Percentiles rank a stretch among this genome's conserved stretches.
Conservation (phyloP, 1,140 invertebrate genomes). For the Plectus sambesii region DNA sequence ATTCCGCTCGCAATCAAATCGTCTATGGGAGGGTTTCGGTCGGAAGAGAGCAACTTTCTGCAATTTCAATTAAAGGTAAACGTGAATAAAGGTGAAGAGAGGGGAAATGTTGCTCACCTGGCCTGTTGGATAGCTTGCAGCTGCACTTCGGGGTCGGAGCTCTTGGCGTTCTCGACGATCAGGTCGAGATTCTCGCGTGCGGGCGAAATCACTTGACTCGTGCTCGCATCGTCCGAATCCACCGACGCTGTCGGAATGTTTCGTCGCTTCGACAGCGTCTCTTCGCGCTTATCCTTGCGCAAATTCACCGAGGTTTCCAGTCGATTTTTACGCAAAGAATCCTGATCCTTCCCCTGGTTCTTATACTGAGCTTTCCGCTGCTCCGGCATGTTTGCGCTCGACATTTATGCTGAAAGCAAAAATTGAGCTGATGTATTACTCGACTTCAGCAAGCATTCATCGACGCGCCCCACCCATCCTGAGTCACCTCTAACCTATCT, state of each 20-base stretch:
- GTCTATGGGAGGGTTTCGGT: conserved; percentile 97
- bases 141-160: conserved; percentile 33
- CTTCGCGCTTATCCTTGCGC: conserved; percentile 89
- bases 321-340: conserved; percentile 50
- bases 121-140: conserved; percentile 41
- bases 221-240: conserved; percentile 22
- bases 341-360: conserved; percentile 40
- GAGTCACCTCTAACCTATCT: too few relatives aligned
- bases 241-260: conserved; percentile 58
- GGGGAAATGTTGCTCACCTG: too few relatives aligned
- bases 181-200: conserved; percentile 20
- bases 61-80: too few relatives aligned
- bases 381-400: conserved; percentile 3
- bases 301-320: conserved; percentile 90
- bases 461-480: too few relatives aligned
- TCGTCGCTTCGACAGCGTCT: conserved; percentile 81
- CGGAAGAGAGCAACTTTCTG: conserved; percentile 88
- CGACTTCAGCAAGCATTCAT: not conserved
- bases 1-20: conserved; percentile 81
- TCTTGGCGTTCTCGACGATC: conserved; percentile 37
- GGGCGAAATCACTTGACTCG: conserved; percentile 10
- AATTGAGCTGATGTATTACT: not conserved
- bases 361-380: conserved; percentile 41
- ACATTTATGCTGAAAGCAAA: not conserved
- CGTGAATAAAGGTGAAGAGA: too few relatives aligned